Evolutionary conservation across 2,888 invertebrate genomes (phyloP).

Genomic region (Agrochola circellaris): DNA sequence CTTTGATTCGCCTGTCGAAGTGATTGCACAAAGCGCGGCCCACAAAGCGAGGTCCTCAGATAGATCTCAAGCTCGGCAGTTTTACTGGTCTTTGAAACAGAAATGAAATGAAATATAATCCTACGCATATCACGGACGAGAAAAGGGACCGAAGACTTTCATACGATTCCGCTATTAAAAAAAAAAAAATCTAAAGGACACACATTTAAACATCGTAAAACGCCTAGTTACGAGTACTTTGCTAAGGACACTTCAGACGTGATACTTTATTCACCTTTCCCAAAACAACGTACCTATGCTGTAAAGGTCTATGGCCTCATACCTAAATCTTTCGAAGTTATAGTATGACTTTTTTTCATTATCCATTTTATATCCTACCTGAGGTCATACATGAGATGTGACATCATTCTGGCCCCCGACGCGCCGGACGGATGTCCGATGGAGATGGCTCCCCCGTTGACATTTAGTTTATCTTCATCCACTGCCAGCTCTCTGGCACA

Average conservation of each 20-base stretch:
- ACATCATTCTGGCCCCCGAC: conserved; percentile 93
- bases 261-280: not conserved
- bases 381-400: conserved; percentile 36
- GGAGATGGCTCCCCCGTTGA: conserved; percentile 98
- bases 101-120: not conserved
- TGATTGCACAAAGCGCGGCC: not conserved
- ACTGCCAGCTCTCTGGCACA: conserved; percentile 95
- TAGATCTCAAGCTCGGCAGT: not conserved
- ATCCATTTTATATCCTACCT: conserved; percentile 9
- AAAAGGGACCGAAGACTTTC: too few species aligned
- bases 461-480: conserved; percentile 96
- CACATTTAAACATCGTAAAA: too few species aligned
- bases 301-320: too few species aligned
- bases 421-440: conserved; percentile 99
- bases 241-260: not conserved
- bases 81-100: not conserved
- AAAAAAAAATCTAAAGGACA: too few species aligned
- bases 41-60: not conserved
- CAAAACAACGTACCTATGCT: not conserved
- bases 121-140: too few species aligned
- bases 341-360: not conserved
- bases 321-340: not conserved
- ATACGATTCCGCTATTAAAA: too few species aligned
- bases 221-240: too few species aligned
- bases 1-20: not conserved